Conservation (phyloP, 1,140 invertebrate species). For the Pomacea maculata region DNA sequence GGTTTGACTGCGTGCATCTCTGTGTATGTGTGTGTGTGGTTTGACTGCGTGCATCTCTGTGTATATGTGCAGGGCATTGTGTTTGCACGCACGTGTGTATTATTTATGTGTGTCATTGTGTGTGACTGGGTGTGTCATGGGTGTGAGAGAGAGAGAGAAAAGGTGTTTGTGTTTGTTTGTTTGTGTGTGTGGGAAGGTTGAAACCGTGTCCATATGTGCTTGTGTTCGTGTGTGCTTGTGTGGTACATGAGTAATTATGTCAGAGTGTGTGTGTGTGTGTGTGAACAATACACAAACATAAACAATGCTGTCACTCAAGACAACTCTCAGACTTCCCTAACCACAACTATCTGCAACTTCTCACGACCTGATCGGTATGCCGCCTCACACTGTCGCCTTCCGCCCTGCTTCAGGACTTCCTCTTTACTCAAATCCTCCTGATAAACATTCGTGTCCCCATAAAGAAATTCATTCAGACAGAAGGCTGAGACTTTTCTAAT, state of each 20-base stretch:
- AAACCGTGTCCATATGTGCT: neutral
- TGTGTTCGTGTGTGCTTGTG: neutral
- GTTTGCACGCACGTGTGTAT: neutral
- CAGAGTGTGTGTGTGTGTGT: conserved; percentile 2
- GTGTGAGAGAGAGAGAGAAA: neutral
- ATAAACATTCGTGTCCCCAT: no score
- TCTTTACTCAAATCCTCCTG: no score
- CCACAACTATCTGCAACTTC: neutral
- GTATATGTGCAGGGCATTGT: neutral
- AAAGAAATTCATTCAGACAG: no score
- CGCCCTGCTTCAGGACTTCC: no score
- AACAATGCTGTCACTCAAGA: no score
- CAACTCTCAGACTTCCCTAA: neutral
- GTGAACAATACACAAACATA: neutral
- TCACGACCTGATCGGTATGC: no score
- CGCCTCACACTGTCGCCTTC: neutral
- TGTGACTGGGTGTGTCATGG: conserved; percentile 5
- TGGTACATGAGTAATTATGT: neutral
- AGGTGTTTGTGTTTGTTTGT: neutral
- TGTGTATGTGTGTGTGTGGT: neutral
- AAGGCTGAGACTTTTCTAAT: no score
- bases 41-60: neutral
- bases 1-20: neutral
- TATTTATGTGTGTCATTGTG: neutral
- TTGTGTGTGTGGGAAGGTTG: neutral